Evolutionary conservation across 2,797 vertebrate genomes (phyloP).

Genomic region (Clarias platycephalus): DNA sequence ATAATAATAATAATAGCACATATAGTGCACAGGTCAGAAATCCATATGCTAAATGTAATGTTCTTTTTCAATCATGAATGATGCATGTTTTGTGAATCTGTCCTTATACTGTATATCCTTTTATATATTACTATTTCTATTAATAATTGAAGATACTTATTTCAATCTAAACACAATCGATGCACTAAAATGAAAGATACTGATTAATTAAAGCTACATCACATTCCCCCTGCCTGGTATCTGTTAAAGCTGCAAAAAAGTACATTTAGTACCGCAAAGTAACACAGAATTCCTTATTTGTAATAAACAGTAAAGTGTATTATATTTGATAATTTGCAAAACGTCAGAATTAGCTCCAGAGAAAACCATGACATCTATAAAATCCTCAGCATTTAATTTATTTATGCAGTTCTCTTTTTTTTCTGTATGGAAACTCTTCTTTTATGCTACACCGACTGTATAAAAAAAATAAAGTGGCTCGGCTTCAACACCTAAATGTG

Average conservation of each 20-base stretch:
- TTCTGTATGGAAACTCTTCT: neutral
- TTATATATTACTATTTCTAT: neutral
- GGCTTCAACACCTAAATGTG: neutral
- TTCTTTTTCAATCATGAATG: too few relatives aligned
- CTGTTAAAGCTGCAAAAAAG: neutral
- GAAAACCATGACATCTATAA: neutral
- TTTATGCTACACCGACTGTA: neutral
- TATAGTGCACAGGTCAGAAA: neutral
- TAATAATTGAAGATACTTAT: neutral
- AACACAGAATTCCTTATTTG: too few relatives aligned
- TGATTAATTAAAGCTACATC: neutral
- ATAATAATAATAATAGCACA: neutral
- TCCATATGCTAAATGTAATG: neutral
- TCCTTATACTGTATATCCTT: too few relatives aligned
- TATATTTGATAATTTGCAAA: neutral
- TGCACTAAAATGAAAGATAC: neutral
- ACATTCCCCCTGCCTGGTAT: neutral
- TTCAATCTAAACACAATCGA: neutral
- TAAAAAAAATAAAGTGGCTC: neutral
- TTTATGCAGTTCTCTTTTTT: neutral
- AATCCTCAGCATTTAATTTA: neutral
- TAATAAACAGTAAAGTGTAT: too few relatives aligned
- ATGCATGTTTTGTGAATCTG: neutral
- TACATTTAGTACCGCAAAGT: neutral
- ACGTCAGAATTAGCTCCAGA: neutral